phyloP scores from a whole-genome alignment of 2,113 vertebrate species.

The Capreolus pygargus region DNA sequence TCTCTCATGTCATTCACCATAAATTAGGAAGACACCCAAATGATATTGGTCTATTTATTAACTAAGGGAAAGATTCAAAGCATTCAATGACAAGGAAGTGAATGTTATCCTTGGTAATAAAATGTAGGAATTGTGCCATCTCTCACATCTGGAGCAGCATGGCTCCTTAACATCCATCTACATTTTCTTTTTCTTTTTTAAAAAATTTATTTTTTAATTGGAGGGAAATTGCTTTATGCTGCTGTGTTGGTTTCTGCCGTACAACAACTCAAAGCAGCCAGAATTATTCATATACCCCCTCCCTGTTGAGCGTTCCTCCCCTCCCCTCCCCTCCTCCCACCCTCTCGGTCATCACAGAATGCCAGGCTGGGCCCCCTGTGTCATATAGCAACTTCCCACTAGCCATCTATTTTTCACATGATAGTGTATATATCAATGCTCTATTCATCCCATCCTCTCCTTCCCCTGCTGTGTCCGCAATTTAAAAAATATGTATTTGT shows the following conservation, averaged over 20 bases:
- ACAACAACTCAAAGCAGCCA: not conserved
- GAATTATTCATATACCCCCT: not conserved
- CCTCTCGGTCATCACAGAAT: not conserved
- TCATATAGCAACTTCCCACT: not conserved
- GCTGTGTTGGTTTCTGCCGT: not conserved
- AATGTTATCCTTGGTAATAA: not conserved
- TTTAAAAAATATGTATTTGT: not conserved
- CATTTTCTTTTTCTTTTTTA: not conserved
- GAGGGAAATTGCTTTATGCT: not conserved
- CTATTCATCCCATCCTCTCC: not conserved
- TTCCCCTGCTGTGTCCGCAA: not conserved
- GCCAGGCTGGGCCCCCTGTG: not conserved
- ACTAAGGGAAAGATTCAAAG: not conserved
- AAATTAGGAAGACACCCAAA: not conserved
- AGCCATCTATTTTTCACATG: not conserved
- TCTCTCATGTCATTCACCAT: not conserved
- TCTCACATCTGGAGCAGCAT: not conserved
- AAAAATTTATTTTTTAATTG: not conserved
- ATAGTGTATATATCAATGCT: not conserved
- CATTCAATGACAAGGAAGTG: not conserved
- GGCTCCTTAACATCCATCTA: not conserved
- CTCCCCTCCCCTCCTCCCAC: not conserved
- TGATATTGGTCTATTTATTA: not conserved
- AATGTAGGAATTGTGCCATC: not conserved
- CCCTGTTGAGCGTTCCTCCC: not conserved